Conservation (phyloP, 1,140 invertebrate species). For the Odontomachus brunneus region DNA sequence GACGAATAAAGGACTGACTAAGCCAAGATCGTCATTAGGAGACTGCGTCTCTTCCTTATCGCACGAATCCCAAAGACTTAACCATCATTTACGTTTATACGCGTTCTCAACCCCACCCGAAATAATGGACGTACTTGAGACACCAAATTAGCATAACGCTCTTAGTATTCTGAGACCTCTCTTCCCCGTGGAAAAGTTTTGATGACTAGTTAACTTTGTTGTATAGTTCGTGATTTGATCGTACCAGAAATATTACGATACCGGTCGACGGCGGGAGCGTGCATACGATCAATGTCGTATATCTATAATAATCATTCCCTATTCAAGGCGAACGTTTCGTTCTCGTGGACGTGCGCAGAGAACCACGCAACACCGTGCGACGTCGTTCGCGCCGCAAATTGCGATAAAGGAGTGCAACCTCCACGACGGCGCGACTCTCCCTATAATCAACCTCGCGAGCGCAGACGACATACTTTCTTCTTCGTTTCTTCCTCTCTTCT, state of each 20-base stretch:
- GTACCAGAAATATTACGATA: slow-evolving; percentile 60
- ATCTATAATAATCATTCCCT: slow-evolving; percentile 62
- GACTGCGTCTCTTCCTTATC: slow-evolving; percentile 74
- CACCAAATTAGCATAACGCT: slow-evolving; percentile 21
- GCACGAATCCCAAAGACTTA: slow-evolving; percentile 17
- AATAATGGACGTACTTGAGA: slow-evolving; percentile 7
- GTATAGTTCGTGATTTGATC: no score
- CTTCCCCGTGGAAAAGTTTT: no score
- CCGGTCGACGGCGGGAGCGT: slow-evolving; percentile 13
- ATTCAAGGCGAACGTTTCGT: slow-evolving; percentile 54
- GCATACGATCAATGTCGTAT: slow-evolving; percentile 44
- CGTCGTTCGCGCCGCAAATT: slow-evolving; percentile 47
- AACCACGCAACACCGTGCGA: not conserved
- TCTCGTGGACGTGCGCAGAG: slow-evolving; percentile 35
- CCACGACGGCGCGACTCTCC: not conserved
- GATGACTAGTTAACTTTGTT: no score
- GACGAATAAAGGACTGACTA: slow-evolving; percentile 40
- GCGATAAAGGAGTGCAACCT: slow-evolving; percentile 53
- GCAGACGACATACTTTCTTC: slow-evolving; percentile 33
- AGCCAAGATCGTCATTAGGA: slow-evolving; percentile 68
- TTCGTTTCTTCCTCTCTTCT: slow-evolving; percentile 15
- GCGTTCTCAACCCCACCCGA: not conserved
- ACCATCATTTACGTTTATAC: slow-evolving; percentile 5
- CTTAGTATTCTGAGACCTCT: no score
- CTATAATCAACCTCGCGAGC: slow-evolving; percentile 42